Base-by-base conservation (phyloP, 2,113 vertebrate genomes). In the Indicator indicator region DNA sequence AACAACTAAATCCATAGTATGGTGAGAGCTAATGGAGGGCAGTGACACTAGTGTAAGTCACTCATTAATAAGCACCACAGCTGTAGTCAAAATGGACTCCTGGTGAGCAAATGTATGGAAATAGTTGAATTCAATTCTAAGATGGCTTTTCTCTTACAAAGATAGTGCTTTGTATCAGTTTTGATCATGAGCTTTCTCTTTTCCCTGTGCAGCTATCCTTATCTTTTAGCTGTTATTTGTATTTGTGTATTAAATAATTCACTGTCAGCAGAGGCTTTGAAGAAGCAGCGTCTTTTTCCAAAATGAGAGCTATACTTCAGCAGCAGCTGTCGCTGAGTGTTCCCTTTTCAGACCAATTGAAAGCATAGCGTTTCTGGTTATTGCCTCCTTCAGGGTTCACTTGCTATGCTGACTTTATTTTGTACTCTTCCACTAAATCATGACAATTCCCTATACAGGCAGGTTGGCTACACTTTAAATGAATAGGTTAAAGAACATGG, bases 331-430 rank as follows among this genome's bases (percentile, higher is more conserved):
- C 50, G 36, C 4, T 32, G 46, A 69, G 32, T 13, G 9, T 60
- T 80, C 40, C 32, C 44, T 58, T 87, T 69, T 21, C 36, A 81
- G 62, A 27, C 38, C 46, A 46, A 32, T 1, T 77, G 48, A 60
- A 86, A 92, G 63, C 4, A 0, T 72, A 67, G 44, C 42, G 40
- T 86, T 93, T 83, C 50, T 82, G 19, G 42, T 74, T 82, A 46
- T 74, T 79, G 36, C 71, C 65, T 87, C 76, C 83, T 90, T 94
- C 81, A 89, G 46, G 75, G 36, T 85, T 93, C 33, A 56, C 15
- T 82, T 88, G 44, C 52, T 87, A n/a, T 14, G 38, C 33, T 38
- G 48, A 80, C 44, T 94, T 72, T 62, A 30, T 75, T 65, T 84
- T 75, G 56, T 78, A 40, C 27, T 74, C 30, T 79, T 78, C 17